Base-by-base conservation (phyloP, 2,888 invertebrate genomes). In the Caradrina clavipalpis region DNA sequence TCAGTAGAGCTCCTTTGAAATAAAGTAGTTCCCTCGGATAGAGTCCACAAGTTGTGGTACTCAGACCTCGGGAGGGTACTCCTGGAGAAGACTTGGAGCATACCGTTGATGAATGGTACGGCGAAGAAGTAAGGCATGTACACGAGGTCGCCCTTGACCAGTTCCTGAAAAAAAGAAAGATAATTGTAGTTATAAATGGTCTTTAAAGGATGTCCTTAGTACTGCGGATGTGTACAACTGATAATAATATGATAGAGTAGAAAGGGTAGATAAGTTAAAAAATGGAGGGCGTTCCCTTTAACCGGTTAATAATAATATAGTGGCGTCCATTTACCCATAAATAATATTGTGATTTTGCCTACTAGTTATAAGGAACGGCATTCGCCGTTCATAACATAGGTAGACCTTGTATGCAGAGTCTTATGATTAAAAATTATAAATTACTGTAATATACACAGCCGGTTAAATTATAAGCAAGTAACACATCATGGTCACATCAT, bases 1-100 rank as follows among this genome's bases (percentile, higher is more conserved):
- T 97, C 96, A 76, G 97, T 97, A 0, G 94, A 92, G 63, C 90
- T 89, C 57, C 96, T 91, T 87, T 97, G 97, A 76, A 97, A 97
- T 45, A 92, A 62, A 47, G 97, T 83, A 0, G 96, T 96, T 0
- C 90, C 88, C 5, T 87, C 84, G 2, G 94, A 91, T 4, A 96
- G 68, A 1, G 93, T 76, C 86, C 96, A 93, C 0, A 97, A 75
- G 0, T 86, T 82, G 26, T 92, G 89, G 85, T 97, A 96, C 47
- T 97, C 96, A 0, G 94, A 84, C 39, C 97, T 94, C 0, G 96
- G 93, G 2, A 96, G 78, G 0, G 96, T 94, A 78, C 95, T 94
- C 1, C 96, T 96, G 15, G 95, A 91, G 57, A 97, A 88, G 0
- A 97, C 94, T 51, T 96, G 93, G 26, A 97, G 90, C 61, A 97